Percentiles rank a stretch among this genome's conserved stretches.
Evolutionary conservation across 2,888 invertebrate genomes (phyloP).

Genomic region (Morpho achilles): DNA sequence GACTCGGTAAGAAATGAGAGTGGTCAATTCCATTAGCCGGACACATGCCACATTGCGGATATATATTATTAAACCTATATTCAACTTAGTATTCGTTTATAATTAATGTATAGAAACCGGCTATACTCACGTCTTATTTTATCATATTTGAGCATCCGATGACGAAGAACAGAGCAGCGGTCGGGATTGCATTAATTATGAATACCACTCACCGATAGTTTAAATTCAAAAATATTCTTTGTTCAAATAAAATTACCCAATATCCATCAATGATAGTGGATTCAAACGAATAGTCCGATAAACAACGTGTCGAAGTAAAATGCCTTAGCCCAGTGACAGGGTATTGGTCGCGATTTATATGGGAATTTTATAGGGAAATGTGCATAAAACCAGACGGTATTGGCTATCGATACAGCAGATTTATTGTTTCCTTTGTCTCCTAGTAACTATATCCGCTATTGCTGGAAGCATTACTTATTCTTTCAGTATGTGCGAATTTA

Average conservation of each 20-base stretch:
- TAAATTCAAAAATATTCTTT: neutral
- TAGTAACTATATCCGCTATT: conserved; percentile 6
- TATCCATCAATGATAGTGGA: conserved; percentile 12
- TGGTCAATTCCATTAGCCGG: too few species aligned
- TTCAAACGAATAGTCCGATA: conserved; percentile 23
- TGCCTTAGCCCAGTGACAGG: conserved; percentile 19
- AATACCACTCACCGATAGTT: too few species aligned
- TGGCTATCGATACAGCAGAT: conserved; percentile 25
- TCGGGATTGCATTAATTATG: too few species aligned
- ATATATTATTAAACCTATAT: too few species aligned
- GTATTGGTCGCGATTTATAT: conserved; percentile 24
- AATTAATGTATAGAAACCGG: too few species aligned
- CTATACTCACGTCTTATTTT: too few species aligned
- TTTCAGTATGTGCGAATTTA: too few species aligned
- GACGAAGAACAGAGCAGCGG: too few species aligned
- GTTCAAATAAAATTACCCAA: conserved; percentile 1
- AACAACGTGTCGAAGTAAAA: conserved; percentile 19
- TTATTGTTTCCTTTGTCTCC: conserved; percentile 32
- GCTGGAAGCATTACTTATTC: neutral
- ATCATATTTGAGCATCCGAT: too few species aligned
- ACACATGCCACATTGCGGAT: too few species aligned
- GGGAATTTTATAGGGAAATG: conserved; percentile 32
- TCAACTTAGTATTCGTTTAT: too few species aligned
- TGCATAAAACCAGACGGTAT: conserved; percentile 32
- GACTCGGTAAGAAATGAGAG: too few species aligned